Percentiles rank a stretch among this genome's conserved stretches.
phyloP scores from a whole-genome alignment of 2,797 vertebrate species.

The Eleutherodactylus coqui region DNA sequence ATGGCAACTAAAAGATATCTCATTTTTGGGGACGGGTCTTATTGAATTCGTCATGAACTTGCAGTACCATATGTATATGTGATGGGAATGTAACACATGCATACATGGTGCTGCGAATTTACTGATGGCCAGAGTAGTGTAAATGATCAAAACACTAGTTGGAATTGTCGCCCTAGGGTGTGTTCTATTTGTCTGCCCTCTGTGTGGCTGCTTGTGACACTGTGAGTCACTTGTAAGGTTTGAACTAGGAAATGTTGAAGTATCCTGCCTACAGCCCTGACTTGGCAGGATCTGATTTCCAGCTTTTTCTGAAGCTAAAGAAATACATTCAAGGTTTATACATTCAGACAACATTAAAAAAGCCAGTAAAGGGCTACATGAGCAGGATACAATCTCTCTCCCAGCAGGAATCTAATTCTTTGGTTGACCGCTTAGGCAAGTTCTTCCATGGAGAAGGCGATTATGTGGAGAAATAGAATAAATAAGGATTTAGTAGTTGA shows the following conservation, averaged over 20 bases:
- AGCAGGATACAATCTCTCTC: background rate
- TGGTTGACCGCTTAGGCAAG: background rate
- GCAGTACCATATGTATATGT: too few relatives aligned
- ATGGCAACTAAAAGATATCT: background rate
- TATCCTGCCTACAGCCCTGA: background rate
- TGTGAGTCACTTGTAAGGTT: background rate
- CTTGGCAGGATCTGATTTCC: background rate
- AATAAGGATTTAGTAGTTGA: background rate
- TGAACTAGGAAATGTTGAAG: background rate
- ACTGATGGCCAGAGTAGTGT: background rate
- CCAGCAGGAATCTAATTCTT: background rate
- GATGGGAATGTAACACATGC: too few relatives aligned
- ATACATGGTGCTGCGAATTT: too few relatives aligned
- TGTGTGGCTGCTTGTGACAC: background rate
- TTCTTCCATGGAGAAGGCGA: background rate
- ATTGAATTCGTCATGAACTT: background rate
- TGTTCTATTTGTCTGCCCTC: background rate
- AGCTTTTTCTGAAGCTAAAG: background rate
- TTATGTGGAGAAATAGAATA: background rate
- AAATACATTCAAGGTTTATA: background rate
- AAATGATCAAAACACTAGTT: too few relatives aligned
- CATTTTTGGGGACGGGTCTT: background rate
- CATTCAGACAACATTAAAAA: background rate
- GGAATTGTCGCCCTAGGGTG: background rate
- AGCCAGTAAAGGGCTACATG: background rate